Evolutionary conservation across 2,113 vertebrate genomes (phyloP).

Genomic region (Bagarius yarrelli): DNA sequence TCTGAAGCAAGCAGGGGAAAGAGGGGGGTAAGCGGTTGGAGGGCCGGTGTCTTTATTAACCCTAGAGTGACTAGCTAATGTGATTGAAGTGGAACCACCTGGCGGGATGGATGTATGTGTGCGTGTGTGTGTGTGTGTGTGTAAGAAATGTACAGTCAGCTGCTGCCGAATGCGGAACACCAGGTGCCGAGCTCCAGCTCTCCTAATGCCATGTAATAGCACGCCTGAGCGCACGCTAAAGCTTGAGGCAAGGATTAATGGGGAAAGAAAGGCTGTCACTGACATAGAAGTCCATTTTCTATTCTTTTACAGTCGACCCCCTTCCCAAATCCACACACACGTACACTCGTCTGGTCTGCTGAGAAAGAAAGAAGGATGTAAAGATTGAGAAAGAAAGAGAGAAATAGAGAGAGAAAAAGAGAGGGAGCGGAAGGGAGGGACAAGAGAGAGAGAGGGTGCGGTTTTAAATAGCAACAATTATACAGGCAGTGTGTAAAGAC

Average conservation of each 20-base stretch:
- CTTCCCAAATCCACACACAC: constrained; percentile 39
- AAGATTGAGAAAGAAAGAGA: not conserved
- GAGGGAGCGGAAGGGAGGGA: not conserved
- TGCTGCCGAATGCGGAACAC: constrained; percentile 74
- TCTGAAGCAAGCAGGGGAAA: constrained; percentile 47
- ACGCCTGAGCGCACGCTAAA: constrained; percentile 74
- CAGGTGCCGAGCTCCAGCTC: constrained; percentile 74
- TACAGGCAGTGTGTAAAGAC: constrained; percentile 10
- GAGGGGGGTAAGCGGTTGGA: not conserved
- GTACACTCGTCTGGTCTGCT: constrained; percentile 5
- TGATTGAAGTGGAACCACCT: constrained; percentile 84
- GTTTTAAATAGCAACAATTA: constrained; percentile 22
- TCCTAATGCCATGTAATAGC: constrained; percentile 73
- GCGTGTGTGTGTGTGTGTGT: constrained; percentile 28
- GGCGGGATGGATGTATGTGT: constrained; percentile 63
- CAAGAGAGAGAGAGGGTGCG: constrained; percentile 1
- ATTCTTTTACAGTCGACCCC: constrained; percentile 60
- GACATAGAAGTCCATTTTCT: constrained; percentile 68
- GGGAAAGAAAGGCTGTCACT: constrained; percentile 64
- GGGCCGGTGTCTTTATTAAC: constrained; percentile 70
- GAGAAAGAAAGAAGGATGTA: constrained; percentile 29
- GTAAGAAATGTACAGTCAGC: constrained; percentile 73
- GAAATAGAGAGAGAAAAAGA: constrained; percentile 4
- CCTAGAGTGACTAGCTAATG: constrained; percentile 80
- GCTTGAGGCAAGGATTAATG: constrained; percentile 72